A percentile compares a stretch with the other conserved stretches of the same genome.
Evolutionary conservation across 2,797 vertebrate species (phyloP).

Genomic region (Enteromius treurensis): DNA sequence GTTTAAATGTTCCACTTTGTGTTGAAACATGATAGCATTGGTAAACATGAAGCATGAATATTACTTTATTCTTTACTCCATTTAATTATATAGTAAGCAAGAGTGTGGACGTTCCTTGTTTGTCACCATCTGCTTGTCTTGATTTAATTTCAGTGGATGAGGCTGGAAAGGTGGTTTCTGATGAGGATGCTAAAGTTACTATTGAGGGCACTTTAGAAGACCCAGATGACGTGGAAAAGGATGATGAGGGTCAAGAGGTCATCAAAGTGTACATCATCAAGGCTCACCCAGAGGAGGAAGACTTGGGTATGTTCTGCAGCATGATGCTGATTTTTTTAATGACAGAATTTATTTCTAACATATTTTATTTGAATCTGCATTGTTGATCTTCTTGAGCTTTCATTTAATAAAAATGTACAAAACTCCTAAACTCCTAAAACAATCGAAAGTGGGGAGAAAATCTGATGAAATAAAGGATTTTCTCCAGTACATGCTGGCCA

Average conservation of each 20-base stretch:
- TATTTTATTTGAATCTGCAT: not conserved
- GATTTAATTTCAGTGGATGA: conserved; percentile 81
- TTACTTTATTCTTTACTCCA: not conserved
- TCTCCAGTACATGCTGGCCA: no score
- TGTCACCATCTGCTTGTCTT: not conserved
- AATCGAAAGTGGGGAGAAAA: not conserved
- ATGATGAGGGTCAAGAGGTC: conserved; percentile 87
- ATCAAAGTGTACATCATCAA: conserved; percentile 93
- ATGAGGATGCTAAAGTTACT: conserved; percentile 80
- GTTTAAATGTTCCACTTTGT: not conserved
- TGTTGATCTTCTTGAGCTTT: not conserved
- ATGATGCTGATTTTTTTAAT: not conserved
- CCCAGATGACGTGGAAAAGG: conserved; percentile 74
- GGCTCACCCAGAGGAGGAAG: conserved; percentile 87
- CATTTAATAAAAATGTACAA: not conserved
- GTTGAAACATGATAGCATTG: no score
- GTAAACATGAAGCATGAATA: not conserved
- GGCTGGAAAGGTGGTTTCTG: conserved; percentile 84
- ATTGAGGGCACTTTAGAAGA: conserved; percentile 74
- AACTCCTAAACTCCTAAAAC: not conserved
- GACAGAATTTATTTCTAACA: not conserved
- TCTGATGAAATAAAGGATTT: no score
- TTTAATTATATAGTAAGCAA: not conserved
- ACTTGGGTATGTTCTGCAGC: conserved; percentile 78
- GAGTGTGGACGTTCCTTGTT: not conserved